Percentiles rank a stretch among this genome's conserved stretches.
phyloP scores from a whole-genome alignment of 2,797 vertebrate species.

The Lates japonicus region DNA sequence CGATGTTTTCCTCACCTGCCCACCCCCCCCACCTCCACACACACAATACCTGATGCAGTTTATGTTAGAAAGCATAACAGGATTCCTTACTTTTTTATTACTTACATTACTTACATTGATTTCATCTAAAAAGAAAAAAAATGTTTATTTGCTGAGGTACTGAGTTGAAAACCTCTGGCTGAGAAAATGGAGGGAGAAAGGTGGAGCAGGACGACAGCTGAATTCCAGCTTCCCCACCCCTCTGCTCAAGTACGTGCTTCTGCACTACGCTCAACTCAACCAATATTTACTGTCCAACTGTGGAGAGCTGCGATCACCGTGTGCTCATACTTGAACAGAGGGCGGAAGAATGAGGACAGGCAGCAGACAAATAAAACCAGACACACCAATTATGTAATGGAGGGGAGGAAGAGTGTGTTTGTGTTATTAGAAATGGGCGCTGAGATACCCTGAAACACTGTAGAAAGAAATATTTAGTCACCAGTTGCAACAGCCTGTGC shows the following conservation, averaged over 20 bases:
- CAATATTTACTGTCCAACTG: conserved; percentile 24
- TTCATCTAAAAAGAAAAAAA: neutral
- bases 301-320: conserved; percentile 23
- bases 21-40: neutral
- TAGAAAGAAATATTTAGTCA: conserved; percentile 26
- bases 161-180: conserved; percentile 45
- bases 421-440: conserved; percentile 50
- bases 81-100: conserved; percentile 5
- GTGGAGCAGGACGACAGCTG: conserved; percentile 2
- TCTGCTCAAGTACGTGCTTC: conserved; percentile 13
- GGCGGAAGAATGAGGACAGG: conserved; percentile 38
- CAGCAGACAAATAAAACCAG: conserved; percentile 40
- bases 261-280: conserved; percentile 2
- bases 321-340: conserved; percentile 46
- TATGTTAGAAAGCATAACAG: conserved; percentile 35
- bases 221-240: conserved; percentile 31
- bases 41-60: conserved; percentile 7
- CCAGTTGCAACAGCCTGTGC: conserved; percentile 49
- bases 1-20: neutral
- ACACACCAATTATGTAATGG: conserved; percentile 36
- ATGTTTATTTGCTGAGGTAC: conserved; percentile 44
- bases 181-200: conserved; percentile 16
- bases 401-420: conserved; percentile 4
- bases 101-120: conserved; percentile 18
- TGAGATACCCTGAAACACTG: conserved; percentile 61